These are phyloP conservation scores for Rhynchopsitta pachyrhyncha DNA, from an alignment of 2,113 vertebrate genomes.

Conservation along the genomic window DNA sequence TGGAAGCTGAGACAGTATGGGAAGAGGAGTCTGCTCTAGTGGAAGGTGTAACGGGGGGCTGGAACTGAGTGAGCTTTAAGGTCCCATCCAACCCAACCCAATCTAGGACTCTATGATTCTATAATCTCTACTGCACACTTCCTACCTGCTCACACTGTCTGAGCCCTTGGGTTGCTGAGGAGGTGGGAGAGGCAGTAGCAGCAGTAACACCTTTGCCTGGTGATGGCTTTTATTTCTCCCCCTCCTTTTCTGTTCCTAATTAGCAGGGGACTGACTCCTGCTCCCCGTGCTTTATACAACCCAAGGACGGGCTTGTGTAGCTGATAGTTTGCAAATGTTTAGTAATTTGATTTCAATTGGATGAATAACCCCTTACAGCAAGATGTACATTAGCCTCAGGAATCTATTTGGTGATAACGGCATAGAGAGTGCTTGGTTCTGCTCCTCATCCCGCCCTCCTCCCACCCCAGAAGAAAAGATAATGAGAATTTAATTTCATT, in stretches of 20 bases:
- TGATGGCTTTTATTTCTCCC: background rate
- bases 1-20: background rate
- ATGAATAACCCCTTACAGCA: slow-evolving; percentile 69
- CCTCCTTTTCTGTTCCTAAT: background rate
- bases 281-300: background rate
- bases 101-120: background rate
- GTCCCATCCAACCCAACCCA: background rate
- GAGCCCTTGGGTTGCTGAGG: background rate
- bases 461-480: background rate
- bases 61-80: background rate
- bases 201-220: background rate
- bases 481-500: slow-evolving; percentile 26
- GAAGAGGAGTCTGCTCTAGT: background rate
- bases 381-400: background rate
- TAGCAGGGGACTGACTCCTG: background rate
- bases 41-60: background rate
- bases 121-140: background rate
- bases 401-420: slow-evolving; percentile 47
- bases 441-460: background rate
- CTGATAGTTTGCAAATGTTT: slow-evolving; percentile 87
- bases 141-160: background rate
- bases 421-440: background rate
- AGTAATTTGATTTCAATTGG: slow-evolving; percentile 83
- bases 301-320: slow-evolving; percentile 29
- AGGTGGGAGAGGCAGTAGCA: background rate